Base-by-base conservation (phyloP, 2,888 invertebrate genomes). In the Epinotia ramella region DNA sequence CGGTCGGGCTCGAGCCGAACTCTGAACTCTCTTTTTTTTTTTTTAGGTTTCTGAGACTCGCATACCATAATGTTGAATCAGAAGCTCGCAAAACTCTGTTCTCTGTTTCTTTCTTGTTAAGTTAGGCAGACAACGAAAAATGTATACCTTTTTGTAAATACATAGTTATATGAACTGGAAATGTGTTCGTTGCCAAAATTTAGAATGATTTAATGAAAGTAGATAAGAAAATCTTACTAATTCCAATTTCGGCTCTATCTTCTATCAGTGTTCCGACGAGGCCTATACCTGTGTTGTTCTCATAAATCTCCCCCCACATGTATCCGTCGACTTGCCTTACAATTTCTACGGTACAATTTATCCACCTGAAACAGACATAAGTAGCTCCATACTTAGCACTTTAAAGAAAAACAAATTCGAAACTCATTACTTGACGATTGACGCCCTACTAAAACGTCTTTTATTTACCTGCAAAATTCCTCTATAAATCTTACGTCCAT, bases 231-330 rank as follows among this genome's bases (percentile, higher is more conserved):
- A 20, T 46, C 85, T 79, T 88, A 96, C 96, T 90, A 81, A 95
- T 95, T 56, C 95, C 96, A 65, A 96, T 82, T 83, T 97, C 97
- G 2, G 95, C 96, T 63, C 93, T 91, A 82, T 96, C 96, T 78
- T 94, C 91, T 7, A 94, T 90, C 0, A 97, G 89, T 84, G 95
- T 95, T 6, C 96, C 96, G 57, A 97, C 79, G 13, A 96, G 90
- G 20, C 96, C 97, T 77, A 95, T 93, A 16, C 96, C 96, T 0
- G 96, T 95, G 83, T 95, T 91, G 81, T 97, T 97, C 16, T 95
- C 93, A 81, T 93, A 96, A 62, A 96, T 93, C 78, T 95, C 95
- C 11, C 97, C 97, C 97, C 97, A 97, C 84, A 96, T 94, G 33
- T 95, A 88, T 56, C 89, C 91, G 68, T 96, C 95, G 80, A 96